Base-by-base conservation (phyloP, 2,797 vertebrate genomes). In the Acanthornis magna region DNA sequence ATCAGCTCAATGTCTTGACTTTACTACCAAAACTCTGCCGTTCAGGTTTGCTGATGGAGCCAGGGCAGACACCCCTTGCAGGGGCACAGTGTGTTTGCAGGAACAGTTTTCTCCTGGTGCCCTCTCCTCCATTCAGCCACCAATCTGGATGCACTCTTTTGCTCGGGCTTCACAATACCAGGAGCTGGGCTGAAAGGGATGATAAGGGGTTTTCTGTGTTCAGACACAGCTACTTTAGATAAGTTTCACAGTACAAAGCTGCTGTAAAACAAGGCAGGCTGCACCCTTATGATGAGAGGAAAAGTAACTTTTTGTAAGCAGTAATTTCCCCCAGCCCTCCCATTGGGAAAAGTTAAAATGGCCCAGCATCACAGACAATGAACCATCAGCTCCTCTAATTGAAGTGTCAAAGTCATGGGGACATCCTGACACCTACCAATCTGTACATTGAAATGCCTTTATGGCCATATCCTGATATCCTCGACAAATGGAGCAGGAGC, bases 21-120 rank as follows among this genome's bases (percentile, higher is more conserved):
- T n/a, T 66, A 15, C 13, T 15, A 36, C 22, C 26, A 66, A 60
- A 27, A 11, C 26, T 70, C 8, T 84, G 48, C 20, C 1, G 0
- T 23, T 45, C 45, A 67, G 29, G 14, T 45, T 79, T 83, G 48
- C n/a, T 77, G 45, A 26, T 19, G 27, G 36, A 74, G 7, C 25
- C 0, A 7, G 22, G 53, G n/a, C 15, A 92, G 25, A 51, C 25
- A 38, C 7, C 7, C 14, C 7, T 73, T 1, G 1, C 1, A 5
- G 15, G 21, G 2, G 0, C 29, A 71, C 10, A 8, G 3, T 9
- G 13, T 53, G 25, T 34, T 73, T 83, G 45, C 29, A 50, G 76
- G 34, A 71, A 15, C 11, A 68, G 14, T 57, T 83, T 84, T 67
- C 29, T 67, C 51, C 42, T 2, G 2, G 34, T 23, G 3, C 50